Evolutionary conservation across 1,140 invertebrate genomes (phyloP).

Genomic region (Apis dorsata): DNA sequence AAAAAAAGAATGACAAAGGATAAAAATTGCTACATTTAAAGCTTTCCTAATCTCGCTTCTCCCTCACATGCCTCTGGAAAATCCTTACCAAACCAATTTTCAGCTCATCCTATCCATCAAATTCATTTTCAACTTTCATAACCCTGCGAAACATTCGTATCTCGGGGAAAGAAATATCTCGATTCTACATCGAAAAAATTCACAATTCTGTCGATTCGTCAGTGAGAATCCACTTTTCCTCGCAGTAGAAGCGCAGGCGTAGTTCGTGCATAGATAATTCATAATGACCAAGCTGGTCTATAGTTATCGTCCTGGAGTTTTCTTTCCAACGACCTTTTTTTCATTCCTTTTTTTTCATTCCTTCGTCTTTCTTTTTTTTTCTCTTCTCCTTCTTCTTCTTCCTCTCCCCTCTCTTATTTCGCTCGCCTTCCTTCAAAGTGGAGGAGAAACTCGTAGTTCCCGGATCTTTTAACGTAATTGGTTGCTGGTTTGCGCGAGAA

Average conservation of each 20-base stretch:
- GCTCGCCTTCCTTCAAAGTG: neutral
- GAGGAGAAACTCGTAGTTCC: slow-evolving; percentile 30
- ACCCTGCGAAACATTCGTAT: neutral
- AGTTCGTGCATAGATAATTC: slow-evolving; percentile 53
- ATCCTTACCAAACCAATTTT: neutral
- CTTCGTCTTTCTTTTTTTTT: neutral
- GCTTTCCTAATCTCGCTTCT: neutral
- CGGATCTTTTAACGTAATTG: slow-evolving; percentile 52
- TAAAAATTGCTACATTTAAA: neutral
- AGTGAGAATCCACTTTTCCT: slow-evolving; percentile 38
- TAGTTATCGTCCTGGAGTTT: slow-evolving; percentile 44
- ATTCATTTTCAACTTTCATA: neutral
- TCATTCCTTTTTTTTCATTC: no score
- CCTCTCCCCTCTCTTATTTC: neutral
- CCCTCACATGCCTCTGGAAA: neutral
- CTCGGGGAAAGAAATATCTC: neutral
- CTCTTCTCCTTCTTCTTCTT: neutral
- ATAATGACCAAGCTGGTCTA: slow-evolving; percentile 52
- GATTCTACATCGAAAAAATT: neutral
- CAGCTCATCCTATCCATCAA: neutral
- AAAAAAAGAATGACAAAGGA: neutral
- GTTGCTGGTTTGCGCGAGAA: slow-evolving; percentile 8
- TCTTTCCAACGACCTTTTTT: neutral
- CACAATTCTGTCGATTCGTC: slow-evolving; percentile 27
- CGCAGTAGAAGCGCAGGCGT: slow-evolving; percentile 55